A percentile compares a stretch with the other conserved stretches of the same genome.
Evolutionary conservation across 2,888 invertebrate genomes (phyloP).

Genomic region (Lasioglossum lativentre): DNA sequence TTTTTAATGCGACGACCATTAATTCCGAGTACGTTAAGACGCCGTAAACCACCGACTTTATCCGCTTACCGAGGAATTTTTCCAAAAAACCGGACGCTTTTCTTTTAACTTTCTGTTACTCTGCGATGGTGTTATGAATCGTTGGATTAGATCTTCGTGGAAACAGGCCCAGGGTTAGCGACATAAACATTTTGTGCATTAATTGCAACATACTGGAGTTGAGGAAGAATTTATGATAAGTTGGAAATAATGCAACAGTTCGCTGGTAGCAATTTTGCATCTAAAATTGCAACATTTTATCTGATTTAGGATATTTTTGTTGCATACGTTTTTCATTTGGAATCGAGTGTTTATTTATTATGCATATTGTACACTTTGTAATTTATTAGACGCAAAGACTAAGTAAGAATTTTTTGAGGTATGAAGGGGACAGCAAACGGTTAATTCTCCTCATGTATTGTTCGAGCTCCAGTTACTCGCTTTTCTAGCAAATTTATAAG

Average conservation of each 20-base stretch:
- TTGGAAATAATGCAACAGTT: neutral
- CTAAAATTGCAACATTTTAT: neutral
- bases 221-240: neutral
- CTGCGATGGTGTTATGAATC: neutral
- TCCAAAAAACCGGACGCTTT: neutral
- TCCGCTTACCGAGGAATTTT: neutral
- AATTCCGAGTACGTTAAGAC: slow-evolving; percentile 1
- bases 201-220: neutral
- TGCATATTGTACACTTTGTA: too few relatives aligned
- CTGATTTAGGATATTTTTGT: neutral
- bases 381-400: too few relatives aligned
- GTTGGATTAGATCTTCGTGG: neutral
- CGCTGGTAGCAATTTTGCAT: neutral
- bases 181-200: neutral
- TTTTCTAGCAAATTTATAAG: too few relatives aligned
- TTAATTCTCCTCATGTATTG: too few relatives aligned
- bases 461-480: too few relatives aligned
- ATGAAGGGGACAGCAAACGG: too few relatives aligned
- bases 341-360: too few relatives aligned
- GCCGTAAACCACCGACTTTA: slow-evolving; percentile 6
- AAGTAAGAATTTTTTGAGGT: too few relatives aligned
- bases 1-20: slow-evolving; percentile 4
- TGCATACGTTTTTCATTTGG: too few relatives aligned
- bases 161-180: neutral
- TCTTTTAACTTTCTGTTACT: neutral